These are phyloP conservation scores for Caenorhabditis becei DNA, from an alignment of 2,888 invertebrate genomes.

Conservation along the genomic window DNA sequence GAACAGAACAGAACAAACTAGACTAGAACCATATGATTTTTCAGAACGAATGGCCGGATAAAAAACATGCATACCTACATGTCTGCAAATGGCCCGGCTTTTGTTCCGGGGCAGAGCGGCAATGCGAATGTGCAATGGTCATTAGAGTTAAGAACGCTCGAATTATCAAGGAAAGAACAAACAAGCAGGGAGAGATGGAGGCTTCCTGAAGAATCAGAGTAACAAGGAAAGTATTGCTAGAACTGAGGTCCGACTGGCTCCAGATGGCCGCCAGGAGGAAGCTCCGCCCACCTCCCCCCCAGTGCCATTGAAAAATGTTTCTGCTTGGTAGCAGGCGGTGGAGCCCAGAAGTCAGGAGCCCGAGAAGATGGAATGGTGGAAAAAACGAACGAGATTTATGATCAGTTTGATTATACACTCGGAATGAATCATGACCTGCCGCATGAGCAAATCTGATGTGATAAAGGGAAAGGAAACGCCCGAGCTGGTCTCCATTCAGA, in stretches of 20 bases:
- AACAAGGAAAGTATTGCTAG: constrained; percentile 13
- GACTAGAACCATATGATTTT: not conserved
- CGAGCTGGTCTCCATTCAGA: constrained; percentile 38
- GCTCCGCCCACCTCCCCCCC: constrained; percentile 6
- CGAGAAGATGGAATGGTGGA: not conserved
- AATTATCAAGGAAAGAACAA: constrained; percentile 47
- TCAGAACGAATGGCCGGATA: constrained; percentile 10
- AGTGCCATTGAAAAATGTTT: constrained; percentile 42
- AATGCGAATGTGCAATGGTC: constrained; percentile 19
- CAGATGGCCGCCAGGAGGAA: constrained; percentile 29
- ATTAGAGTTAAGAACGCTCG: constrained; percentile 48
- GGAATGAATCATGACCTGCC: constrained; percentile 54
- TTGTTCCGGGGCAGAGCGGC: constrained; percentile 11
- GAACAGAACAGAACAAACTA: not conserved
- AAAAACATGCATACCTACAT: constrained; percentile 27
- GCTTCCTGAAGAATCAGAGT: constrained; percentile 33
- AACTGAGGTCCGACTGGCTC: constrained; percentile 25
- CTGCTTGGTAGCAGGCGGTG: constrained; percentile 6
- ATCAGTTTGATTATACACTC: constrained; percentile 29
- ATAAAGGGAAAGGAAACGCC: constrained; percentile 45
- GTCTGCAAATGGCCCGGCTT: constrained; percentile 33
- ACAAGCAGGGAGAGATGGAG: constrained; percentile 24
- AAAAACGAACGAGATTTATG: constrained; percentile 27
- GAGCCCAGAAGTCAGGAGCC: not conserved
- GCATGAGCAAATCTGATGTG: constrained; percentile 52